phyloP scores from a whole-genome alignment of 2,113 vertebrate species.

The Phoenicopterus ruber region DNA sequence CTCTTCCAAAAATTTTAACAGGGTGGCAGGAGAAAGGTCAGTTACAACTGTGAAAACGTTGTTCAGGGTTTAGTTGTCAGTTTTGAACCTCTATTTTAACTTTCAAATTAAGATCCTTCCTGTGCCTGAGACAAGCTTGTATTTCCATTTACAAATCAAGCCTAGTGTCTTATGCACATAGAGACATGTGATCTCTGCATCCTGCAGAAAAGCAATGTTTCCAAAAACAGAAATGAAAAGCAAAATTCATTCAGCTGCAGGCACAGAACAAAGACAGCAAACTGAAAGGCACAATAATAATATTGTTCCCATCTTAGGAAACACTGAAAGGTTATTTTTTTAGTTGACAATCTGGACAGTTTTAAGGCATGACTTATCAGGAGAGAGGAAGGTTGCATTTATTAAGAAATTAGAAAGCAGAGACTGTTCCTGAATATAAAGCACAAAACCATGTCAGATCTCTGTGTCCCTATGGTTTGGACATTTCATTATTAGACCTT shows the following conservation, averaged over 20 bases:
- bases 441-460: background rate
- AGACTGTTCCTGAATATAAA: conserved; percentile 1
- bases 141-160: conserved; percentile 5
- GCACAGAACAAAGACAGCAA: conserved; percentile 40
- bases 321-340: conserved; percentile 6
- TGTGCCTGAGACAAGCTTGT: background rate
- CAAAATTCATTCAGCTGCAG: conserved; percentile 57
- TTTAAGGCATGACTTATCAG: conserved; percentile 7
- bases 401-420: background rate
- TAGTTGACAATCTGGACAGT: background rate
- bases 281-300: conserved; percentile 57
- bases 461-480: background rate
- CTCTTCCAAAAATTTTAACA: background rate
- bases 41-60: background rate
- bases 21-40: background rate
- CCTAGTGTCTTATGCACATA: background rate
- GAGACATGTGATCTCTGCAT: conserved; percentile 39
- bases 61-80: background rate
- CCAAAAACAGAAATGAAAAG: conserved; percentile 48
- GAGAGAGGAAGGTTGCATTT: background rate
- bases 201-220: conserved; percentile 27
- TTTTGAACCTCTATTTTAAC: background rate
- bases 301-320: conserved; percentile 19
- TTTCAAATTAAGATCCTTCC: background rate
- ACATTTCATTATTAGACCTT: background rate